Evolutionary conservation across 2,113 vertebrate genomes (phyloP).

Genomic region (Choloepus hoffmanni): DNA sequence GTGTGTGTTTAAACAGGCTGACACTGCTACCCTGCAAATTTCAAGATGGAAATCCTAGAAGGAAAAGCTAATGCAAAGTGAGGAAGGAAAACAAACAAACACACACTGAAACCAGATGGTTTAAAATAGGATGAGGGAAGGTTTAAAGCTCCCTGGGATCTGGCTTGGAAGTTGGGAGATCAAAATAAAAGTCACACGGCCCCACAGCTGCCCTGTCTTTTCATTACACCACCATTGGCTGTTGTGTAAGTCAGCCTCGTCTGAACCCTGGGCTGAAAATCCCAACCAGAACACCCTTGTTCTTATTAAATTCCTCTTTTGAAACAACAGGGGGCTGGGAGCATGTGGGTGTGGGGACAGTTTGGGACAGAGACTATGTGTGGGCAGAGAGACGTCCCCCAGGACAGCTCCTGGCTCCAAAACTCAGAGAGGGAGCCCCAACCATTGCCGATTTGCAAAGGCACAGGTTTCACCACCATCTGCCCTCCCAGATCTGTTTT

Average conservation of each 20-base stretch:
- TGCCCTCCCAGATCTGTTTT: background rate
- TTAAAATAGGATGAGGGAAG: conserved; percentile 63
- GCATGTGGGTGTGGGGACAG: background rate
- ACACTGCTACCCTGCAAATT: background rate
- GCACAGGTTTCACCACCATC: background rate
- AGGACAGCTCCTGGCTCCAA: background rate
- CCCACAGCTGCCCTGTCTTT: background rate
- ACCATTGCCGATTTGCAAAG: background rate
- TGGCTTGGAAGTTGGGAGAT: conserved; percentile 64
- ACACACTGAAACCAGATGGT: background rate
- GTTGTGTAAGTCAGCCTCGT: conserved; percentile 43
- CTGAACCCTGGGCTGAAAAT: background rate
- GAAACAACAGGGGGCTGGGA: background rate
- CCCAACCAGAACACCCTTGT: background rate
- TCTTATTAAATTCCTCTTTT: background rate
- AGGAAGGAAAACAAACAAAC: background rate
- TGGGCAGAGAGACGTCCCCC: background rate
- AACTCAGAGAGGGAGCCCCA: background rate
- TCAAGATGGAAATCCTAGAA: background rate
- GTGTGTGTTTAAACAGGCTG: background rate
- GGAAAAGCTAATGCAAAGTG: conserved; percentile 27
- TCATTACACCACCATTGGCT: background rate
- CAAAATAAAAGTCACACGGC: conserved; percentile 37
- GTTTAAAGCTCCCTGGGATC: conserved; percentile 42
- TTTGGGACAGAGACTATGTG: background rate